Conservation (phyloP, 2,113 vertebrate genomes). For the Chlamydotis undulata region DNA sequence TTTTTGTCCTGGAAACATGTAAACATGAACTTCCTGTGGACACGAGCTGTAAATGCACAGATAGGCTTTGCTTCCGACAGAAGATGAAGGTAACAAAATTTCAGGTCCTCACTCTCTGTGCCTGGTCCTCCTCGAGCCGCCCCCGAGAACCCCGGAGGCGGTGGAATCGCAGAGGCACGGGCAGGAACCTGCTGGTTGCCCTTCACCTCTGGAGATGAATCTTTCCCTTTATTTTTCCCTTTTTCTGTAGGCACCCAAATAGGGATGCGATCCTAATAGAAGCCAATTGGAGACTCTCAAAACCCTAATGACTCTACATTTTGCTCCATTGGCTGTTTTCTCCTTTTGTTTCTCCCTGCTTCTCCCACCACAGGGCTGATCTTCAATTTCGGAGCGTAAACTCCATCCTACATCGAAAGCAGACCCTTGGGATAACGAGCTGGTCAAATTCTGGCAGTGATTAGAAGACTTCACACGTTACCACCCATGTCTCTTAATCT, state of each 20-base stretch:
- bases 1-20: constrained; percentile 49
- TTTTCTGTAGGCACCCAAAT: not conserved
- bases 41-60: not conserved
- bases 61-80: not conserved
- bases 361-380: not conserved
- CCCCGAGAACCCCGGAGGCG: not conserved
- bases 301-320: not conserved
- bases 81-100: constrained; percentile 12
- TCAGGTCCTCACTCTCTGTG: not conserved
- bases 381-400: not conserved
- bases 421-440: not conserved
- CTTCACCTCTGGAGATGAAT: not conserved
- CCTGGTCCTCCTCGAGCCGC: not conserved
- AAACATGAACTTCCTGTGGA: constrained; percentile 53
- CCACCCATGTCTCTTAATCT: not conserved
- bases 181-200: not conserved
- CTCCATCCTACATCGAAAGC: not conserved
- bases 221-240: not conserved
- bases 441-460: not conserved
- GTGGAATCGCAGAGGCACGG: not conserved
- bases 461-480: not conserved
- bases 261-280: not conserved
- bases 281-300: constrained; percentile 4
- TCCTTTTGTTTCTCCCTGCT: not conserved
- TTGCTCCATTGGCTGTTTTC: not conserved